Percentiles rank a stretch among this genome's conserved stretches.
Conservation (phyloP, 2,888 invertebrate species). For the Ellobium chinense region DNA sequence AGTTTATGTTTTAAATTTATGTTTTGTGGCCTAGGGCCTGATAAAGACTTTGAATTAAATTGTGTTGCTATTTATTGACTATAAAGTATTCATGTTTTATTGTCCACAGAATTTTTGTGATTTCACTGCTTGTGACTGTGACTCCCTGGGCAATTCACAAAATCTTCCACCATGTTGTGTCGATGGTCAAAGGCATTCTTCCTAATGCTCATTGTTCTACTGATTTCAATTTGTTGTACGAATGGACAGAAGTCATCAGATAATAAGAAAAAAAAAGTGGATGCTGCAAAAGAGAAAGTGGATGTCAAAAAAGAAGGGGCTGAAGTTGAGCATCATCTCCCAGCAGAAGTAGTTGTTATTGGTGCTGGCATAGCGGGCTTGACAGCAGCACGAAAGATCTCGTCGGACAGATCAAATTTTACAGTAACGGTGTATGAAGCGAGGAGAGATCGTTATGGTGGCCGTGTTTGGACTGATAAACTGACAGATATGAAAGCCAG, state of each 20-base stretch:
- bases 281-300: neutral
- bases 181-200: neutral
- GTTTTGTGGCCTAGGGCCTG: no score
- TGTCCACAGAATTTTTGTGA: no score
- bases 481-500: slow-evolving; percentile 51
- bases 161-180: neutral
- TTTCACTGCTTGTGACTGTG: no score
- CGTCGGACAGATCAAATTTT: slow-evolving; percentile 53
- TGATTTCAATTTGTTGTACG: neutral
- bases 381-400: slow-evolving; percentile 66
- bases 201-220: neutral
- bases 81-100: no score
- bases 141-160: no score
- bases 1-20: no score
- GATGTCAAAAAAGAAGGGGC: neutral
- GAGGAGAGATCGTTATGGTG: slow-evolving; percentile 65
- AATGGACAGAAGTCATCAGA: slow-evolving; percentile 12
- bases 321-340: neutral
- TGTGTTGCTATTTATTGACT: no score
- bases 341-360: slow-evolving; percentile 63
- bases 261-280: neutral
- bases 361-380: slow-evolving; percentile 72
- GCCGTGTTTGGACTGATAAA: slow-evolving; percentile 66
- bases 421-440: slow-evolving; percentile 67
- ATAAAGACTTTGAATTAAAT: no score